Conservation (phyloP, 2,888 invertebrate genomes). For the Prenolepis imparis region DNA sequence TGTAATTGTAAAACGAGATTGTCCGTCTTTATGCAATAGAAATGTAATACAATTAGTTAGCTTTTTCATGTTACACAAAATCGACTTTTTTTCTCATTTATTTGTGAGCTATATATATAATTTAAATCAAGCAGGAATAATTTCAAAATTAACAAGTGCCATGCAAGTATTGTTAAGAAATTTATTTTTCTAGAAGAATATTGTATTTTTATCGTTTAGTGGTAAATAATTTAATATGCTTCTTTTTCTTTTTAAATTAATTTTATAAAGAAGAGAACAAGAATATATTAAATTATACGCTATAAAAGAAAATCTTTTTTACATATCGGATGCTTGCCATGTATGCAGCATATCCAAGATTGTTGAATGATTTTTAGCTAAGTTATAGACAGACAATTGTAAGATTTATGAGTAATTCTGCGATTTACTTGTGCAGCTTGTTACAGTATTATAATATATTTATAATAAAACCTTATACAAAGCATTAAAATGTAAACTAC, state of each 20-base stretch:
- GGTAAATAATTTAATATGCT: background rate
- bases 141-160: slow-evolving; percentile 52
- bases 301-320: slow-evolving; percentile 3
- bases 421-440: slow-evolving; percentile 36
- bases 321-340: background rate
- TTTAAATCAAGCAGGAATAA: slow-evolving; percentile 13
- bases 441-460: slow-evolving; percentile 40
- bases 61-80: background rate
- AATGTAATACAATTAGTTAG: slow-evolving; percentile 2
- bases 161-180: slow-evolving; percentile 20
- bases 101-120: background rate
- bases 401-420: slow-evolving; percentile 40
- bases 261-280: background rate
- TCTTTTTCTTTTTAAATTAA: slow-evolving; percentile 15
- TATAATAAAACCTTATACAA: slow-evolving; percentile 55
- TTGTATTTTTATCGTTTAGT: slow-evolving; percentile 27
- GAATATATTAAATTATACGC: slow-evolving; percentile 3
- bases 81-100: background rate
- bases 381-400: slow-evolving; percentile 45
- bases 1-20: slow-evolving; percentile 15
- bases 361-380: slow-evolving; percentile 52
- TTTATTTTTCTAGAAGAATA: slow-evolving; percentile 40
- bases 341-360: background rate
- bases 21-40: slow-evolving; percentile 16
- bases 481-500: slow-evolving; percentile 43